Percentiles rank a stretch among this genome's conserved stretches.
These are phyloP conservation scores for Limnephilus rhombicus DNA, from an alignment of 2,888 invertebrate species.

Conservation along the genomic window DNA sequence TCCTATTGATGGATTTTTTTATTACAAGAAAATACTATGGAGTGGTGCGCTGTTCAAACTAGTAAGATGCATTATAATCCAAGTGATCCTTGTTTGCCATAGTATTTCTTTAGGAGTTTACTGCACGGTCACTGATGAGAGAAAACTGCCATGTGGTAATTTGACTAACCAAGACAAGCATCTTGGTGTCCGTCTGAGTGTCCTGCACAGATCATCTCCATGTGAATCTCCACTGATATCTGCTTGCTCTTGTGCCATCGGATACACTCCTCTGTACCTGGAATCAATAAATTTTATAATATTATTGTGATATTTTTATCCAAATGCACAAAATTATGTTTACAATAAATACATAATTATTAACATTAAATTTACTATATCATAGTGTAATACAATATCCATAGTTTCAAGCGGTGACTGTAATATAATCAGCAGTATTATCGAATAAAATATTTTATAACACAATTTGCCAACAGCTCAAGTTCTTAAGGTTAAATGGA, in stretches of 20 bases:
- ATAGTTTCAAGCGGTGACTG: too few relatives aligned
- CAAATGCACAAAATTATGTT: neutral
- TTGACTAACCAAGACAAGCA: conserved; percentile 83
- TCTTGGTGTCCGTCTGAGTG: conserved; percentile 90
- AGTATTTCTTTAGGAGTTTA: too few relatives aligned
- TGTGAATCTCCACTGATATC: conserved; percentile 86
- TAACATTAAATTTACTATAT: neutral
- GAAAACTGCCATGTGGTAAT: neutral
- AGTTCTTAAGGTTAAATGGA: too few relatives aligned
- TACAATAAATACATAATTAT: conserved; percentile 6
- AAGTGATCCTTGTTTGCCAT: too few relatives aligned
- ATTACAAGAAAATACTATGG: too few relatives aligned
- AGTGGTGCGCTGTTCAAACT: too few relatives aligned
- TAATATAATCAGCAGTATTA: neutral
- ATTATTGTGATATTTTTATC: neutral
- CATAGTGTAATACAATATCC: too few relatives aligned
- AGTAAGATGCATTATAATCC: too few relatives aligned
- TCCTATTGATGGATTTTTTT: too few relatives aligned
- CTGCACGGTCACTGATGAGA: too few relatives aligned
- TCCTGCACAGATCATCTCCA: conserved; percentile 90
- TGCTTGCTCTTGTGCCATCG: conserved; percentile 89
- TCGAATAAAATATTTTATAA: neutral
- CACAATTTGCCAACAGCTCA: neutral
- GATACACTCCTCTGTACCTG: conserved; percentile 85
- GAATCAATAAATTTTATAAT: conserved; percentile 59